phyloP scores from a whole-genome alignment of 2,888 invertebrate genomes.

The Luperina testacea region DNA sequence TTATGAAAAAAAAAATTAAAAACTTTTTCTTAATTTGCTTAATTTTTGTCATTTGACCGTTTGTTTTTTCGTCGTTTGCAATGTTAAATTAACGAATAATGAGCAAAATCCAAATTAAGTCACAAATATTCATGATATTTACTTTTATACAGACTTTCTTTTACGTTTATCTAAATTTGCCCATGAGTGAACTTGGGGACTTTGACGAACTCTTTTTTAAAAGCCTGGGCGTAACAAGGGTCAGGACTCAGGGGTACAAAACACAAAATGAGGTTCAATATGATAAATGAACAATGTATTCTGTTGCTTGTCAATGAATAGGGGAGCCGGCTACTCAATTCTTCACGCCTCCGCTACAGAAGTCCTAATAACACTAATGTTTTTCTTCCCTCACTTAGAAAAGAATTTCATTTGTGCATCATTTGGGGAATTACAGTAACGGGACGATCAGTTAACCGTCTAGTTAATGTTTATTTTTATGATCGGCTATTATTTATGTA shows the following conservation, averaged over 20 bases:
- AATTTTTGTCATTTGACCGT: neutral
- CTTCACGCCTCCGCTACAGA: slow-evolving; percentile 17
- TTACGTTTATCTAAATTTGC: neutral
- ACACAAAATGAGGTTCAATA: slow-evolving; percentile 22
- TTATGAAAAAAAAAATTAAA: too few species aligned
- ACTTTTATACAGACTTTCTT: neutral
- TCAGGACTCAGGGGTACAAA: neutral
- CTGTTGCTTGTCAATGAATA: slow-evolving; percentile 8
- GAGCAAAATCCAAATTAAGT: too few species aligned
- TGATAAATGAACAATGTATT: slow-evolving; percentile 28
- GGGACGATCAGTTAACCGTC: neutral
- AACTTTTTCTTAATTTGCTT: neutral
- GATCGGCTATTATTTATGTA: neutral
- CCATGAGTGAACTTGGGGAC: neutral
- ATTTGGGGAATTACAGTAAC: slow-evolving; percentile 11
- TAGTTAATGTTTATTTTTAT: neutral
- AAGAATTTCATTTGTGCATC: slow-evolving; percentile 10
- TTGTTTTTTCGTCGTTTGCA: neutral
- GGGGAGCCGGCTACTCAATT: slow-evolving; percentile 16
- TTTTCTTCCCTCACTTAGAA: slow-evolving; percentile 18
- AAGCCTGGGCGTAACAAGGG: slow-evolving; percentile 5
- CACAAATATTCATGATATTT: too few species aligned
- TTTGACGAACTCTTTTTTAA: slow-evolving; percentile 16
- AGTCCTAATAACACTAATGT: slow-evolving; percentile 17
- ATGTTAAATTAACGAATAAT: neutral